Conservation (phyloP, 2,797 vertebrate species). For the Tragelaphus eurycerus region DNA sequence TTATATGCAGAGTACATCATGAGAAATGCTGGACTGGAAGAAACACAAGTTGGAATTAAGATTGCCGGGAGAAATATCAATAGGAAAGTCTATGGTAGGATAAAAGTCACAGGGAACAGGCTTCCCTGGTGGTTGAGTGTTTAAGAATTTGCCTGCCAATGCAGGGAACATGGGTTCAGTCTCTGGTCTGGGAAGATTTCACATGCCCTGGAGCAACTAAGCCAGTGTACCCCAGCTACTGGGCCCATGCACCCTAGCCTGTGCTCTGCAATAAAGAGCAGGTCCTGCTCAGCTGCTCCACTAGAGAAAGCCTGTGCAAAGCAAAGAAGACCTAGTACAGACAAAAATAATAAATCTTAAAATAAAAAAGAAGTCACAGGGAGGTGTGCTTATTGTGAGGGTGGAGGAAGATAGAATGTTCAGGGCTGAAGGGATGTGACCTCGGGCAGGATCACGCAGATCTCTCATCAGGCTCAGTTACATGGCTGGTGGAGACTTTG, state of each 20-base stretch:
- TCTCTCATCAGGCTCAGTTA: background rate
- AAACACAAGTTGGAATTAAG: too few species aligned
- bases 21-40: too few species aligned
- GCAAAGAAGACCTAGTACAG: background rate
- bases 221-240: background rate
- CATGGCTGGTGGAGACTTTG: rapidly evolving
- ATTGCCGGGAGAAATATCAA: too few species aligned
- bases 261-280: background rate
- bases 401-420: background rate
- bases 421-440: background rate
- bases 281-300: background rate
- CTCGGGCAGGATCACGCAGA: rapidly evolving
- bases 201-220: background rate
- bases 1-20: too few species aligned
- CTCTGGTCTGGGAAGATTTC: background rate
- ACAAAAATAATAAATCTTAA: background rate
- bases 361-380: background rate
- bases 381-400: background rate
- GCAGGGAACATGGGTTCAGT: background rate
- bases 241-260: background rate
- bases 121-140: background rate
- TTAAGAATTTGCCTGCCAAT: background rate
- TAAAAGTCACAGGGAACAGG: background rate
- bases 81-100: background rate
- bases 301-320: background rate